These are phyloP conservation scores for Actinemys pallida DNA, from an alignment of 2,113 vertebrate genomes.

Conservation along the genomic window DNA sequence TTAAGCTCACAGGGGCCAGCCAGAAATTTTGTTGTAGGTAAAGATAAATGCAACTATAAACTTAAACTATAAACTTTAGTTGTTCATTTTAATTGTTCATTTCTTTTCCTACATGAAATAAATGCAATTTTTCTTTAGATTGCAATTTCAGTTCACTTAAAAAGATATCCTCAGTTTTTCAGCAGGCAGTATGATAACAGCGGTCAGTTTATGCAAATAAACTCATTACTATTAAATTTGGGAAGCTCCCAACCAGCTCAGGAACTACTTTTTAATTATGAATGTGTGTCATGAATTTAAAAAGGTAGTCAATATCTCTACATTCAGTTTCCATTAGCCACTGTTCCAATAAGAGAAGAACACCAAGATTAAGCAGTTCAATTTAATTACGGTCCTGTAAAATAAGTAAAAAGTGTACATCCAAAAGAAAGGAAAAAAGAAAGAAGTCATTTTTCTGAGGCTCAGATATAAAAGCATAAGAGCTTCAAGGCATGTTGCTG, in stretches of 20 bases:
- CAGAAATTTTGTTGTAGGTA: constrained; percentile 25
- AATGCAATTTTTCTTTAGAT: constrained; percentile 20
- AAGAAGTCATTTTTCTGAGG: neutral
- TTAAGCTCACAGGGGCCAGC: neutral
- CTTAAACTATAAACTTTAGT: constrained; percentile 23
- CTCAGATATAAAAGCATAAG: neutral
- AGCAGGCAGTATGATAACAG: constrained; percentile 27
- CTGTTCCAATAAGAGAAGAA: constrained; percentile 1
- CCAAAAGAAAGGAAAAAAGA: neutral
- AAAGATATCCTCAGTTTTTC: constrained; percentile 37
- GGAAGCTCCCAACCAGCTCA: constrained; percentile 23
- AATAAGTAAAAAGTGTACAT: neutral
- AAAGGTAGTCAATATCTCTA: neutral
- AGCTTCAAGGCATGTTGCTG: constrained; percentile 8
- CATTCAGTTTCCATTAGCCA: constrained; percentile 14
- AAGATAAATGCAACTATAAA: constrained; percentile 40
- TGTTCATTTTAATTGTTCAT: constrained; percentile 26
- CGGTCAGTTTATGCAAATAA: constrained; percentile 66
- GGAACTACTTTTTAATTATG: constrained; percentile 42
- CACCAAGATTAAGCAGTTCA: neutral
- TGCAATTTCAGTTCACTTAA: constrained; percentile 44
- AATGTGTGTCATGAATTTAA: constrained; percentile 18
- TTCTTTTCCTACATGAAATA: constrained; percentile 53
- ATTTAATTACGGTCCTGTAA: neutral
- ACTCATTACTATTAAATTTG: constrained; percentile 55